phyloP scores from a whole-genome alignment of 1,140 invertebrate genomes.

The Microplitis mediator region DNA sequence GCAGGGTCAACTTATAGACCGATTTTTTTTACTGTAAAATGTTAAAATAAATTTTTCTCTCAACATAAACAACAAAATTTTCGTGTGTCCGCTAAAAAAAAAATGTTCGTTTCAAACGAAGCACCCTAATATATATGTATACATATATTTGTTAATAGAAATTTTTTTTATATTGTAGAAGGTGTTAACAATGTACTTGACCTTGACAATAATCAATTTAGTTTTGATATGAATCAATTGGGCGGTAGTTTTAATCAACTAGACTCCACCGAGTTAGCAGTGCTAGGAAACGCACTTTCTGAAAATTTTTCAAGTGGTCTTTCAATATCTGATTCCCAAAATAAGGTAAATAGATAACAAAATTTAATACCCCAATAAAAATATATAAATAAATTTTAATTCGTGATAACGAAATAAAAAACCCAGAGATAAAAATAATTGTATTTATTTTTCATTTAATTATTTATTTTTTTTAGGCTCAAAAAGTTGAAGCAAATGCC shows the following conservation, averaged over 20 bases:
- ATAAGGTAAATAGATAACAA: constrained; percentile 31
- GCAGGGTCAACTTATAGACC: too few relatives aligned
- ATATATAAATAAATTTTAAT: not conserved
- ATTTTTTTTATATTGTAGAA: not conserved
- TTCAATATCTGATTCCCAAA: constrained; percentile 35
- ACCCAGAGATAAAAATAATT: not conserved
- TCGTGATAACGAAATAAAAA: not conserved
- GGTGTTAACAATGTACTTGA: constrained; percentile 34
- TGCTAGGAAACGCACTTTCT: constrained; percentile 37
- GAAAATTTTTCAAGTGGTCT: constrained; percentile 42
- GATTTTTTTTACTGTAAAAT: too few relatives aligned
- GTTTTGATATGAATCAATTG: constrained; percentile 34
- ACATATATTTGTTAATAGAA: not conserved
- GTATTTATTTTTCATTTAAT: constrained; percentile 10
- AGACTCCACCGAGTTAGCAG: constrained; percentile 38
- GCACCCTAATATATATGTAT: not conserved
- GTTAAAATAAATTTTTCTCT: too few relatives aligned
- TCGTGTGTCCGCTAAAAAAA: too few relatives aligned
- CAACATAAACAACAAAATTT: too few relatives aligned
- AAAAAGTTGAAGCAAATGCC: constrained; percentile 6
- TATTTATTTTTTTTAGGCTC: constrained; percentile 19
- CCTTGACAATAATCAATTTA: constrained; percentile 44
- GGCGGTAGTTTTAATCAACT: constrained; percentile 28
- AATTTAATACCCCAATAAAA: not conserved
- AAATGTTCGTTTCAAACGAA: too few relatives aligned